Percentiles rank a stretch among this genome's conserved stretches.
Conservation (phyloP, 2,797 vertebrate species). For the Phylloscopus collybita region DNA sequence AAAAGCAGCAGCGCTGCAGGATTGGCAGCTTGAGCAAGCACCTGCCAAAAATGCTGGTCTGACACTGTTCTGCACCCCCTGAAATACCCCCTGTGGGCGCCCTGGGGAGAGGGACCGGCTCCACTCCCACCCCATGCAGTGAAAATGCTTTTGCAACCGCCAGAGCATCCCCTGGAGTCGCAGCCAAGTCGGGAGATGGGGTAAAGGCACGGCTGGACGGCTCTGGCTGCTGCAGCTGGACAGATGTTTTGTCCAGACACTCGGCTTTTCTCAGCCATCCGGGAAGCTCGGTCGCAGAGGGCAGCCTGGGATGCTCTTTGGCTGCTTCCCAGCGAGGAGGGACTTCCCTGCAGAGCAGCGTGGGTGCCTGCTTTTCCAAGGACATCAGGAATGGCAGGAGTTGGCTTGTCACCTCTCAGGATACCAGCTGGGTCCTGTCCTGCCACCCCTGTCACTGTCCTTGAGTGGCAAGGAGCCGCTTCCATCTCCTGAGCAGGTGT, state of each 20-base stretch:
- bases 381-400: background rate
- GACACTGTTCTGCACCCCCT: background rate
- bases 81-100: accelerated
- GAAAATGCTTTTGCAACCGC: background rate
- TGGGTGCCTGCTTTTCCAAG: background rate
- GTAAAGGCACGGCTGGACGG: background rate
- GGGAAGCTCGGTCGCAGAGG: background rate
- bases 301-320: background rate
- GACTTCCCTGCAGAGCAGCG: background rate
- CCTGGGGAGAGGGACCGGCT: accelerated
- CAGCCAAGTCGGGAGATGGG: background rate
- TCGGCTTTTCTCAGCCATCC: background rate
- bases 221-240: background rate
- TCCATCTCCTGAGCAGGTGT: background rate
- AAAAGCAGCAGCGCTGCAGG: background rate
- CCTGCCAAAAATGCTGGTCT: background rate
- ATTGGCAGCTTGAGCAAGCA: background rate
- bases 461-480: background rate
- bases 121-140: background rate
- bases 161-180: background rate
- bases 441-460: accelerated
- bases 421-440: background rate
- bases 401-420: accelerated
- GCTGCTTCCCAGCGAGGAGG: background rate
- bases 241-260: conserved; percentile 41